Evolutionary conservation across 2,797 vertebrate species (phyloP).

Genomic region (Myotis myotis): DNA sequence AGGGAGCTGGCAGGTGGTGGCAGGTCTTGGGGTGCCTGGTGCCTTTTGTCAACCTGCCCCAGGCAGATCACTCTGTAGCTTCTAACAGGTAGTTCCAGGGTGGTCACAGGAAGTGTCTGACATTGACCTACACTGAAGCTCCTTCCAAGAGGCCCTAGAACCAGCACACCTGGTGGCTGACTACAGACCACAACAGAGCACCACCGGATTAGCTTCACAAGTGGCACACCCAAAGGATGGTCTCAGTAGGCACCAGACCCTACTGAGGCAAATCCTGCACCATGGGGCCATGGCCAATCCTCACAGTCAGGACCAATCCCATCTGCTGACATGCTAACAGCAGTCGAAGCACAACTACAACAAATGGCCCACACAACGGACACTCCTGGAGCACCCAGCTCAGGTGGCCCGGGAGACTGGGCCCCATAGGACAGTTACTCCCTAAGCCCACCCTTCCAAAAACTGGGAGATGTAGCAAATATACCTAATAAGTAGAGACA

Average conservation of each 20-base stretch:
- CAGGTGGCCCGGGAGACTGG: neutral
- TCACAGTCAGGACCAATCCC: neutral
- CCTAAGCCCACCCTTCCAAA: neutral
- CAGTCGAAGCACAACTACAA: neutral
- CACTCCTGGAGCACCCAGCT: neutral
- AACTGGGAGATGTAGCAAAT: neutral
- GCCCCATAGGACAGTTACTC: neutral
- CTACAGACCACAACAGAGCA: neutral
- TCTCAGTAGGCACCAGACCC: neutral
- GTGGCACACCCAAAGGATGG: neutral
- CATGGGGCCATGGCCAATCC: neutral
- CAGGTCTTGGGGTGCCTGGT: neutral
- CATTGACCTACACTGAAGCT: neutral
- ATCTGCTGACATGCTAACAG: neutral
- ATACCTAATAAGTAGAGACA: neutral
- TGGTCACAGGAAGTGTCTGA: neutral
- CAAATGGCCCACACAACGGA: neutral
- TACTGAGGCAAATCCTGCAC: neutral
- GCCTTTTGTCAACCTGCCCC: neutral
- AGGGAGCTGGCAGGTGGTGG: neutral
- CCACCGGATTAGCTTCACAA: neutral
- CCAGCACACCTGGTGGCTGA: neutral
- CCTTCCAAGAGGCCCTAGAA: neutral
- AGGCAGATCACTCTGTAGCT: neutral
- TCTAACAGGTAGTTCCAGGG: neutral